These are phyloP conservation scores for Erebia epiphron DNA, from an alignment of 2,888 invertebrate genomes.

Conservation along the genomic window DNA sequence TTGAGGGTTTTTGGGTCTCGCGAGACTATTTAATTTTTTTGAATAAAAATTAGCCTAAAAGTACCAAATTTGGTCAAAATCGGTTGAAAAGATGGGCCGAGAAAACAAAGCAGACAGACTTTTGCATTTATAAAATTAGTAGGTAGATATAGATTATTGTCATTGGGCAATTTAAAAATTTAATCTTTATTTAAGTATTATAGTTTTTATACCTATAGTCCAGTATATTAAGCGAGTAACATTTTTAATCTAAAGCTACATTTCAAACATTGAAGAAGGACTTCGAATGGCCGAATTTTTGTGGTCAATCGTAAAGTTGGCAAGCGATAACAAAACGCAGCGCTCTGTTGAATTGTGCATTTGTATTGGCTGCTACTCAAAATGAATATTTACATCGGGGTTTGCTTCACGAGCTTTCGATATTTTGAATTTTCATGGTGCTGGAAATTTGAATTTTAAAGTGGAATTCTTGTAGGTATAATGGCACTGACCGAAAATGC, in stretches of 20 bases:
- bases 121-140: no score
- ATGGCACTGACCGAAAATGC: background rate
- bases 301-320: conserved; percentile 34
- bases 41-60: no score
- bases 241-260: background rate
- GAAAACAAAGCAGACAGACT: no score
- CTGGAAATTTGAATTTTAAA: conserved; percentile 5
- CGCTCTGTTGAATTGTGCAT: conserved; percentile 19
- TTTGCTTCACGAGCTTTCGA: conserved; percentile 13
- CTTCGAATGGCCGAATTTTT: background rate
- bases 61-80: no score
- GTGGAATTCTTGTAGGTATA: background rate
- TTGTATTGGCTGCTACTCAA: conserved; percentile 32
- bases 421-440: conserved; percentile 16
- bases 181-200: no score
- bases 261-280: background rate
- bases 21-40: no score
- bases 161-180: no score
- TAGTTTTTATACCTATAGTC: no score
- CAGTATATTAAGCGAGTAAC: no score
- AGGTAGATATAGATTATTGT: no score
- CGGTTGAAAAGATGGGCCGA: no score
- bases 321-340: conserved; percentile 25
- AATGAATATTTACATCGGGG: conserved; percentile 30
- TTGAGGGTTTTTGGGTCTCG: no score